phyloP scores from a whole-genome alignment of 2,113 vertebrate species.

The Crypturellus undulatus region DNA sequence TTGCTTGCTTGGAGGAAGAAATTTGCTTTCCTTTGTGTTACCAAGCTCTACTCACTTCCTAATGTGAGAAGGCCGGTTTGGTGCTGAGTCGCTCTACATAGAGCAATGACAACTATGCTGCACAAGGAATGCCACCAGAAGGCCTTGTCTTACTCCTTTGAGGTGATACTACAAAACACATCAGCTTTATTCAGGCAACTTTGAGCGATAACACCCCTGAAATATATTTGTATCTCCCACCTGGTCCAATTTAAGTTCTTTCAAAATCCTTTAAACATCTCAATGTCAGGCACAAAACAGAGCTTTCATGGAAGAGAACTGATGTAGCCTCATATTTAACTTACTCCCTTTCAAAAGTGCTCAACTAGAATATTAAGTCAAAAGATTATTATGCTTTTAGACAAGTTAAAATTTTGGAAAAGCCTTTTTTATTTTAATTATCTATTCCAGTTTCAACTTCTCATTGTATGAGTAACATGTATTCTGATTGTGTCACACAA shows the following conservation, averaged over 20 bases:
- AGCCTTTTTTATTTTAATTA: conserved; percentile 30
- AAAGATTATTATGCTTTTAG: neutral
- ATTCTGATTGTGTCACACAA: conserved; percentile 23
- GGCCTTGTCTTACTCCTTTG: neutral
- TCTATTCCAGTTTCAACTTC: neutral
- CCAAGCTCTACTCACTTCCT: neutral
- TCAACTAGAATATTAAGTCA: neutral
- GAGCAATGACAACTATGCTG: neutral
- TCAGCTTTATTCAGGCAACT: neutral
- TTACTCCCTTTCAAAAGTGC: neutral
- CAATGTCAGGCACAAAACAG: neutral
- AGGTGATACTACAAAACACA: neutral
- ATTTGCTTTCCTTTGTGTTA: neutral
- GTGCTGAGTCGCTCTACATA: neutral
- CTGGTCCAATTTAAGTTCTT: neutral
- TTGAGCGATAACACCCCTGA: neutral
- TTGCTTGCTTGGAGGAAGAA: neutral
- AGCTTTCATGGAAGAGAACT: neutral
- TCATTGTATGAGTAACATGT: conserved; percentile 2
- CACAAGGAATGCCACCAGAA: neutral
- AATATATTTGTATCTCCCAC: neutral
- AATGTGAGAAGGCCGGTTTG: neutral
- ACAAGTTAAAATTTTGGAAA: neutral
- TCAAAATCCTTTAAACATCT: neutral
- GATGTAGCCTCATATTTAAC: neutral